Evolutionary conservation across 1,140 invertebrate genomes (phyloP), one percentile per base, ranked within the genome.

Genomic region (Drosophila athabasca): DNA sequence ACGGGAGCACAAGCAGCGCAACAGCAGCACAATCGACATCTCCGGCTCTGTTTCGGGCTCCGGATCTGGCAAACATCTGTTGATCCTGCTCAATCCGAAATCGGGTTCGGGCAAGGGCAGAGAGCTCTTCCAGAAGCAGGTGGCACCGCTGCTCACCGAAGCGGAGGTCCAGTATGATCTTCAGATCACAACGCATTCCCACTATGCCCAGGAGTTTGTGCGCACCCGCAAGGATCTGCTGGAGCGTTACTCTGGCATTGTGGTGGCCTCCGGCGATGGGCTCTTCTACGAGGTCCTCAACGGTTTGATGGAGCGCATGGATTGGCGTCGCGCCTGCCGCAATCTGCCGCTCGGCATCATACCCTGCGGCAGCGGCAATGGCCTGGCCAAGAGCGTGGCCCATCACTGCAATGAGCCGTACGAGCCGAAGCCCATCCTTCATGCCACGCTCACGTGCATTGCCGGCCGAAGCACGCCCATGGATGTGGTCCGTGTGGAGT

Each of bases 281-380:
- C 95, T 99, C 0, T 93, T 99, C 24, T 98, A 95, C 92, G 98
- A 99, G 93, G 95, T 98, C 53, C 92, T 98, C 46, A 99, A 99
- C 92, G 98, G 97, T 2, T 92, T 99, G 53, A 96, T 98, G 92
- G 95, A 96, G 78, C 93, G 98, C 43, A 91, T 94, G 48, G 98
- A 99, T 91, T 98, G 97, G 97, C 93, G 95, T 58, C 93, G 94
- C 62, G 95, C 95, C 0, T 93, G 98, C 9, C 93, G 93, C 11
- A 94, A 95, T 69, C 92, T 97, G 8, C 96, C 97, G 0, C 83
- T 99, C 2, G 97, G 97, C 1, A 95, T 98, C 29, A 94, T 99
- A 88, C 98, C 98, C 0, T 97, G 97, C 80, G 98, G 98, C 24
- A 99, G 98, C 6, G 98, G 98, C 19, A 99, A 99, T 92, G 98